Evolutionary conservation across 1,140 invertebrate genomes (phyloP).

Genomic region (Pseudomyrmex pallidus): DNA sequence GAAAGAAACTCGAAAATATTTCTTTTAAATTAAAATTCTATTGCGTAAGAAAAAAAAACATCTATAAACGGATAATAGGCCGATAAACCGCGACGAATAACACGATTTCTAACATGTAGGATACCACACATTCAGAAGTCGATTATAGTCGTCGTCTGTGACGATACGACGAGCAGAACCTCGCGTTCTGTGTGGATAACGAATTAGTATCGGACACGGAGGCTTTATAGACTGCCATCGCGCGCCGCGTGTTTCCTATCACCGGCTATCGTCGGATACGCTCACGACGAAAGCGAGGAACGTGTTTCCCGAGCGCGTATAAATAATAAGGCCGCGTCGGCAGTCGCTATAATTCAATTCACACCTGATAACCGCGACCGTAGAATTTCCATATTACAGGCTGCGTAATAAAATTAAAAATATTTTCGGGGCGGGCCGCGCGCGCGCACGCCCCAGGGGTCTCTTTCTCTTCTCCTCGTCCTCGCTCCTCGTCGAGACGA

Average conservation of each 20-base stretch:
- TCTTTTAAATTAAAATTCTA: neutral
- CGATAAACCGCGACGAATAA: neutral
- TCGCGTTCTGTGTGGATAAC: slow-evolving; percentile 66
- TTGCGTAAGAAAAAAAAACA: neutral
- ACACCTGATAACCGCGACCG: slow-evolving; percentile 79
- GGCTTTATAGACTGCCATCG: slow-evolving; percentile 71
- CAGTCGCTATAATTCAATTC: slow-evolving; percentile 79
- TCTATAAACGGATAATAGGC: neutral
- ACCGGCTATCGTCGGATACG: slow-evolving; percentile 51
- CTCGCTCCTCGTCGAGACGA: slow-evolving; percentile 26
- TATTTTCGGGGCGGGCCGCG: slow-evolving; percentile 72
- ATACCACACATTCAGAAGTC: slow-evolving; percentile 52
- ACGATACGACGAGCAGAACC: slow-evolving; percentile 4
- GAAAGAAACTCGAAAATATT: slow-evolving; percentile 27
- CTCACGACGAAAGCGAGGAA: slow-evolving; percentile 41
- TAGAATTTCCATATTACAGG: slow-evolving; percentile 80
- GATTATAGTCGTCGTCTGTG: slow-evolving; percentile 43
- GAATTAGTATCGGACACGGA: slow-evolving; percentile 67
- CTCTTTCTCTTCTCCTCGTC: slow-evolving; percentile 26
- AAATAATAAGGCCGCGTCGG: slow-evolving; percentile 72
- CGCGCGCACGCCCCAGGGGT: slow-evolving; percentile 68
- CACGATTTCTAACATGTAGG: neutral
- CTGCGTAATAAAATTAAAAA: slow-evolving; percentile 78
- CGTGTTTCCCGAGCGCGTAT: slow-evolving; percentile 65
- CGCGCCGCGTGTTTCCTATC: slow-evolving; percentile 63